A percentile compares a stretch with the other conserved stretches of the same genome.
phyloP scores from a whole-genome alignment of 1,140 invertebrate genomes.

The Whitmania pigra region DNA sequence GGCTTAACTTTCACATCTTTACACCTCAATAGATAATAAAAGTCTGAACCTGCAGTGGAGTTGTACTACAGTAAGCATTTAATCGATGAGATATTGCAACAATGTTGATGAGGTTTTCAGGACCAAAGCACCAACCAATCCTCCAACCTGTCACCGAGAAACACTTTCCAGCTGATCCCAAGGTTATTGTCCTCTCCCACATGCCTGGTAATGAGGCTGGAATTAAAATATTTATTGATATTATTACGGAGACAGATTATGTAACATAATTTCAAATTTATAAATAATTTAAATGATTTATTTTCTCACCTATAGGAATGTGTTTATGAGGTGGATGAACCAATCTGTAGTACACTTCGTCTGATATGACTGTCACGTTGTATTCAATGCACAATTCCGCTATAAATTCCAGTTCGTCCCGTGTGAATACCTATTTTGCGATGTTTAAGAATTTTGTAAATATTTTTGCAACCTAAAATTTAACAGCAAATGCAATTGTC shows the following conservation, averaged over 20 bases:
- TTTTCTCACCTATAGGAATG: not conserved
- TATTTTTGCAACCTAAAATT: too few relatives aligned
- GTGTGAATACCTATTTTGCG: constrained; percentile 41
- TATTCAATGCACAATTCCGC: constrained; percentile 77
- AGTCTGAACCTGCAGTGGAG: constrained; percentile 52
- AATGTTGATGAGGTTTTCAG: constrained; percentile 32
- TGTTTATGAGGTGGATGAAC: constrained; percentile 49
- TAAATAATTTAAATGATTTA: not conserved
- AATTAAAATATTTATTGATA: not conserved
- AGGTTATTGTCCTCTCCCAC: constrained; percentile 93
- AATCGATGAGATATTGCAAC: constrained; percentile 81
- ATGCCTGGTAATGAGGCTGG: constrained; percentile 78
- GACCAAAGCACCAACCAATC: constrained; percentile 79
- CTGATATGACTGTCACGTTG: constrained; percentile 76
- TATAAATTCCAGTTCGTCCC: constrained; percentile 55
- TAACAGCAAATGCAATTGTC: too few relatives aligned
- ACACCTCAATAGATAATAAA: too few relatives aligned
- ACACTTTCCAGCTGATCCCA: constrained; percentile 92
- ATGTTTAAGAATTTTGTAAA: not conserved
- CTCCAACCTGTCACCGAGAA: constrained; percentile 81
- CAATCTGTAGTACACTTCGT: constrained; percentile 98
- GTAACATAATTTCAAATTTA: not conserved
- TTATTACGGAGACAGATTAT: not conserved
- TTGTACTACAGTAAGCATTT: constrained; percentile 74
- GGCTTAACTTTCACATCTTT: too few relatives aligned